These are phyloP conservation scores for Riptortus pedestris DNA, from an alignment of 1,140 invertebrate species.

Conservation along the genomic window DNA sequence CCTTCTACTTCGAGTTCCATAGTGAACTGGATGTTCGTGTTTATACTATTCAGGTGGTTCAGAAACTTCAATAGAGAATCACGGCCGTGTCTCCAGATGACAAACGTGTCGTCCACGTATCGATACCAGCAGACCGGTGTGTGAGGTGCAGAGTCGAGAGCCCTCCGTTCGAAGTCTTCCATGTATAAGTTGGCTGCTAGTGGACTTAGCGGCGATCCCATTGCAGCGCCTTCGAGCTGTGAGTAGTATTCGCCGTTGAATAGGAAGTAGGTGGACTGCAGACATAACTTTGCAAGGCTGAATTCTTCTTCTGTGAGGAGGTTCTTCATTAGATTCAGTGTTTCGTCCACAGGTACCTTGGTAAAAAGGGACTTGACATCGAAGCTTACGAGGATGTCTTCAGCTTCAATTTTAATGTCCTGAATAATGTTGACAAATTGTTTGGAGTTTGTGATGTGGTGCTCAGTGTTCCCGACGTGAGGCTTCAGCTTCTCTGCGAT, in stretches of 20 bases:
- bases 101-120: constrained; percentile 5
- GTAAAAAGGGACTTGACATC: constrained; percentile 17
- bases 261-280: constrained; percentile 19
- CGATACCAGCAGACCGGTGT: not conserved
- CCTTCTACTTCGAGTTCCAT: not conserved
- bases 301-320: constrained; percentile 12
- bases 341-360: constrained; percentile 1
- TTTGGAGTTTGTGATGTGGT: constrained; percentile 7
- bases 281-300: not conserved
- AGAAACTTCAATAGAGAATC: constrained; percentile 1
- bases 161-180: constrained; percentile 24
- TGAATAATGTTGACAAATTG: constrained; percentile 1
- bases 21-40: constrained; percentile 11
- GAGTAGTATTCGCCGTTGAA: constrained; percentile 22
- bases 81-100: not conserved
- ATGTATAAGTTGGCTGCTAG: constrained; percentile 24
- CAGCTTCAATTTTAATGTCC: not conserved
- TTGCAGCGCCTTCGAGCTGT: constrained; percentile 24
- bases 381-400: constrained; percentile 21
- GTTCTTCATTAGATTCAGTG: constrained; percentile 12
- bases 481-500: not conserved
- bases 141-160: not conserved
- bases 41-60: constrained; percentile 3
- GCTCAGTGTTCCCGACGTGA: constrained; percentile 1
- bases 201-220: constrained; percentile 27